Conservation (phyloP, 1,140 invertebrate genomes). For the Bombus confusus region DNA sequence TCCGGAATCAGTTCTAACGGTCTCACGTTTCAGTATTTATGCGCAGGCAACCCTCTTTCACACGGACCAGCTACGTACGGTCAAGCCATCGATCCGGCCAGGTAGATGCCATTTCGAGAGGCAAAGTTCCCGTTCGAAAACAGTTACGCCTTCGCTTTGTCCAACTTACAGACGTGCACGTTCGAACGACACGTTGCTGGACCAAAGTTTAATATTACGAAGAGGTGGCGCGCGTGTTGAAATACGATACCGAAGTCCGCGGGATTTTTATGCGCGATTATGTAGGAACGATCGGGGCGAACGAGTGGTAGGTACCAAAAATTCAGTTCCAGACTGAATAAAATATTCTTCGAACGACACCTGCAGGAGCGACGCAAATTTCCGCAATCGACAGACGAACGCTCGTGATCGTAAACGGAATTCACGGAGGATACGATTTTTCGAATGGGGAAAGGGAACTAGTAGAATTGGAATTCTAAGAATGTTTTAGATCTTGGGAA, state of each 20-base stretch:
- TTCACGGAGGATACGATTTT: background rate
- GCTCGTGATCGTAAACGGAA: background rate
- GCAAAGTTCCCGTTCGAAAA: conserved; percentile 30
- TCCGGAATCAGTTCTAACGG: conserved; percentile 58
- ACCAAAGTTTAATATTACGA: conserved; percentile 15
- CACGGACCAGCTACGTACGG: conserved; percentile 45
- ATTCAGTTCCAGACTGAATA: background rate
- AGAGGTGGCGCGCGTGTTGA: conserved; percentile 2
- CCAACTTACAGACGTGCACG: conserved; percentile 11
- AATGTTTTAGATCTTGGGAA: too few species aligned
- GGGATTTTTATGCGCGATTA: conserved; percentile 33
- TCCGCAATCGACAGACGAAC: background rate
- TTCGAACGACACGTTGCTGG: background rate
- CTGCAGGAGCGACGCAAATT: background rate
- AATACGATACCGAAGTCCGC: conserved; percentile 1
- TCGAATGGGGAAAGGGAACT: background rate
- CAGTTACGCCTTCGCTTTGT: conserved; percentile 44
- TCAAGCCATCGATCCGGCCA: conserved; percentile 49
- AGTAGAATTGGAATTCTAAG: too few species aligned
- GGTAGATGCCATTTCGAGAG: conserved; percentile 24
- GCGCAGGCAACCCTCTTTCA: conserved; percentile 44
- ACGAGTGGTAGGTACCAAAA: background rate
- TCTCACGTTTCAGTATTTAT: conserved; percentile 66
- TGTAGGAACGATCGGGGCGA: background rate
- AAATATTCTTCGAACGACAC: background rate